These are phyloP conservation scores for Maconellicoccus hirsutus DNA, from an alignment of 1,140 invertebrate species.

Conservation along the genomic window DNA sequence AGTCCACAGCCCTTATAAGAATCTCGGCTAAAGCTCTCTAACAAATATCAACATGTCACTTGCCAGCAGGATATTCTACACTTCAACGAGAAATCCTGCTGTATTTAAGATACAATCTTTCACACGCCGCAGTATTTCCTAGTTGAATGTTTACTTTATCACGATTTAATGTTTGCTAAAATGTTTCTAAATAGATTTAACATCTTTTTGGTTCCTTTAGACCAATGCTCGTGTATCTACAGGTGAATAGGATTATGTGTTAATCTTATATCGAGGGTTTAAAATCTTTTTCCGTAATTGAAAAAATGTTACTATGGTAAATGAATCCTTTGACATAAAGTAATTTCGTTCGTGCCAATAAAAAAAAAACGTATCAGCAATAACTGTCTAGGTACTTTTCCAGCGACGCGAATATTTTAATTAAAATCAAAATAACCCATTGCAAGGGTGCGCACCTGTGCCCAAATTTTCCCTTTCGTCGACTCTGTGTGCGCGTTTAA, in stretches of 20 bases:
- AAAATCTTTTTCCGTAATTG: no score
- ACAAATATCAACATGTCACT: slow-evolving; percentile 9
- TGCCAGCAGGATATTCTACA: slow-evolving; percentile 3
- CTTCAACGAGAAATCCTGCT: not conserved
- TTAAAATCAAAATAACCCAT: not conserved
- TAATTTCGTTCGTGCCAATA: no score
- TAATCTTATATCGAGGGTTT: no score
- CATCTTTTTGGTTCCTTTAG: no score
- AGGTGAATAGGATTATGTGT: no score
- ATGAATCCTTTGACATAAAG: no score
- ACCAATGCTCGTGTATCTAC: no score
- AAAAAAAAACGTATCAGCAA: no score
- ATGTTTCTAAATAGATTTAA: not conserved
- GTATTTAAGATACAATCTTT: not conserved
- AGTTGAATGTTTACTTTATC: not conserved
- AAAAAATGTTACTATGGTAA: no score
- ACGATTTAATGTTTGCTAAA: not conserved
- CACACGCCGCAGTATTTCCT: not conserved
- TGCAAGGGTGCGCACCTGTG: not conserved
- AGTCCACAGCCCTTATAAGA: not conserved
- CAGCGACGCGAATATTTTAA: not conserved
- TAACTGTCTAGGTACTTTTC: no score
- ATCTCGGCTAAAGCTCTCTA: slow-evolving; percentile 2
- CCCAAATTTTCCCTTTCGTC: not conserved
- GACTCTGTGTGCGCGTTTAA: not conserved